Evolutionary conservation across 2,797 vertebrate genomes (phyloP).

Genomic region (Halcyon smyrnensis): DNA sequence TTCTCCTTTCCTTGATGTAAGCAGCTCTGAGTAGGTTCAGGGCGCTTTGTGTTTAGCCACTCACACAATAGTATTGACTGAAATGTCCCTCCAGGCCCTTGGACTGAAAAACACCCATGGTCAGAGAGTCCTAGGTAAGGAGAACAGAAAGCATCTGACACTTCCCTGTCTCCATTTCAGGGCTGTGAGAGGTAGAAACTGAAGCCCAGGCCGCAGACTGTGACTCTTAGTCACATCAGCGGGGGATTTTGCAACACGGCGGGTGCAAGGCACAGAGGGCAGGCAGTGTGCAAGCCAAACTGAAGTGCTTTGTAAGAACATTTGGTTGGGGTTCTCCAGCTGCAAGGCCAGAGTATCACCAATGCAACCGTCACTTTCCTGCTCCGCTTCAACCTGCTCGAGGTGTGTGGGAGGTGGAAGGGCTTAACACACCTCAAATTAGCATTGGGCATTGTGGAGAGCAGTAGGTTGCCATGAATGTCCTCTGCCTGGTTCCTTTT

Average conservation of each 20-base stretch:
- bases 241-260: constrained; percentile 44
- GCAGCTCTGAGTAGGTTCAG: not conserved
- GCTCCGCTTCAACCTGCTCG: not conserved
- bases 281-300: not conserved
- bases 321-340: not conserved
- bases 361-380: not conserved
- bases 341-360: not conserved
- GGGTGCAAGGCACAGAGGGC: not conserved
- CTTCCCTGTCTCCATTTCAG: constrained; percentile 23
- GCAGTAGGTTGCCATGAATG: not conserved
- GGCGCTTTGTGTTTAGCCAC: not conserved
- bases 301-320: not conserved
- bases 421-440: not conserved
- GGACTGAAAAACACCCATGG: not conserved
- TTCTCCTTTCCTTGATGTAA: constrained; percentile 67
- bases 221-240: constrained; percentile 45
- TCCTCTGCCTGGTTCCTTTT: not conserved
- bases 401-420: not conserved
- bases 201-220: not conserved
- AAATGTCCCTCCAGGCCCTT: not conserved
- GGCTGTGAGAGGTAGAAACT: not conserved
- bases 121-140: not conserved
- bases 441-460: not conserved
- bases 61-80: not conserved
- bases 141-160: constrained; percentile 38